Conservation (phyloP, 2,113 vertebrate species). For the Pungitius pungitius region DNA sequence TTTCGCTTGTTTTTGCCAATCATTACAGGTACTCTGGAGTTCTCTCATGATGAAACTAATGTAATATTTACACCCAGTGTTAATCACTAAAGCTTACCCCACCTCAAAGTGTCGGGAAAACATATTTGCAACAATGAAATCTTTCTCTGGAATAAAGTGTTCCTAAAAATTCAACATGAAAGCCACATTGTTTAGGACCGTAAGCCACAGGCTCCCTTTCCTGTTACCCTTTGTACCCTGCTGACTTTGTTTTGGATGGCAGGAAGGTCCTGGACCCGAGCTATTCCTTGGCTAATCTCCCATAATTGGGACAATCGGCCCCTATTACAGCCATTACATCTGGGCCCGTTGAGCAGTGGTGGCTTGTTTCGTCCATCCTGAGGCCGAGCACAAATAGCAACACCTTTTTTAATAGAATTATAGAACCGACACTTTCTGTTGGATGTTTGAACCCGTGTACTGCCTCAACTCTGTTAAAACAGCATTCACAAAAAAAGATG, state of each 20-base stretch:
- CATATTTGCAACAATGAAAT: conserved; percentile 7
- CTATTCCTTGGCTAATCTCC: conserved; percentile 73
- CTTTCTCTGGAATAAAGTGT: background rate
- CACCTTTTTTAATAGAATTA: background rate
- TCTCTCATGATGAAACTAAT: background rate
- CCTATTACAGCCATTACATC: conserved; percentile 67
- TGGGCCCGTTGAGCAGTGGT: conserved; percentile 55
- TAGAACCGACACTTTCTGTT: background rate
- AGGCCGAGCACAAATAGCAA: background rate
- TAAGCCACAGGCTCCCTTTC: conserved; percentile 45
- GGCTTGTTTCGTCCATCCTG: conserved; percentile 24
- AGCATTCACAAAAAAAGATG: conserved; percentile 1
- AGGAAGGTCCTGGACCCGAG: conserved; percentile 60
- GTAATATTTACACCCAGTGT: background rate
- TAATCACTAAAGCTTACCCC: background rate
- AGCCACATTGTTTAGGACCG: conserved; percentile 56
- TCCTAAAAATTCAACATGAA: conserved; percentile 40
- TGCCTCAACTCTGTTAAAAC: background rate
- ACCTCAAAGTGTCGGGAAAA: background rate
- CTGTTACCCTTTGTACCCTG: conserved; percentile 61
- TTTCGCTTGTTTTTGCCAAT: background rate
- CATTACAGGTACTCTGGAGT: background rate
- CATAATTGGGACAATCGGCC: conserved; percentile 69
- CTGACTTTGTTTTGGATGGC: conserved; percentile 74
- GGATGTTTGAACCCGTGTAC: background rate